Base-by-base conservation (phyloP, 92 coral and sea anemone species). In the Paragorgia papillata region DNA sequence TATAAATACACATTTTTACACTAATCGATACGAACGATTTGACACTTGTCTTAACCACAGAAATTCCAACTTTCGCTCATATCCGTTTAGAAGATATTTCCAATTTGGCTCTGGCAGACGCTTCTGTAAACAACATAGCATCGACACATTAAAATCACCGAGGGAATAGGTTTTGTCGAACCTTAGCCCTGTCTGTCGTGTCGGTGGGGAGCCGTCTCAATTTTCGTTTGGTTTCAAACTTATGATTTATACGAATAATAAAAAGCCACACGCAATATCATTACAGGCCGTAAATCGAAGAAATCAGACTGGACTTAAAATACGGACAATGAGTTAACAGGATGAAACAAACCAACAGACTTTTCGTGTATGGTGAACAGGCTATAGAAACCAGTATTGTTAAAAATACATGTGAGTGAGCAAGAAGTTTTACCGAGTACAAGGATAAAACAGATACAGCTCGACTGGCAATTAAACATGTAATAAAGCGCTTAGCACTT, bases 131-230 rank as follows among this genome's bases (percentile, higher is more conserved):
- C n/a, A n/a, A n/a, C 28, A 26, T 15, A 41, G 10, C 18, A 29
- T 3, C 18, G 17, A 20, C 14, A 13, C 37, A 22, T n/a, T 68
- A 24, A 44, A 68, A 44, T 68, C 75, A 20, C 35, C 13, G 21
- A 34, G 19, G n/a, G 0, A 21, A 21, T 10, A 10, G 26, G 51
- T 15, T 64, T 44, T 25, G 24, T 25, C 9, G 39, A 30, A 7
- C 22, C n/a, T n/a, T n/a, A 39, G 19, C 40, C 22, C 32, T 18
- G 73, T 66, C 54, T 66, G 33, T 66, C 73, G 22, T n/a, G 20
- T 7, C 78, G 19, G 54, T 55, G 64, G 78, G 78, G 78, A 39
- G 58, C 57, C 78, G 78, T 71, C 78, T 71, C 78, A 54, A 12
- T 33, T 53, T 35, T 30, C 63, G 50, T 55, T 71, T 49, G n/a